phyloP scores from a whole-genome alignment of 2,888 invertebrate species.

The Pseudoips prasinana region DNA sequence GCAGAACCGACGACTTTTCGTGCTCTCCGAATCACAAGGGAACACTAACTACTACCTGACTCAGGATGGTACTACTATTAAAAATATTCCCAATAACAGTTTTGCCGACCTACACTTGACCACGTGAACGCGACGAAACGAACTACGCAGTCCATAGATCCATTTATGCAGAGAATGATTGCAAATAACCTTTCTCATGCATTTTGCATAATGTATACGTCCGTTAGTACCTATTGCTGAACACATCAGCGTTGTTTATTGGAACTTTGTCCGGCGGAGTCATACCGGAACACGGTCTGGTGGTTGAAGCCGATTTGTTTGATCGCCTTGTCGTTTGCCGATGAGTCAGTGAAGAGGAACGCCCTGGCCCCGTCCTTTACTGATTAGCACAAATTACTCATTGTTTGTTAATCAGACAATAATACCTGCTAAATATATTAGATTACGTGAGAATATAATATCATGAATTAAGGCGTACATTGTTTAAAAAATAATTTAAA shows the following conservation, averaged over 20 bases:
- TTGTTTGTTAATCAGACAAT: slow-evolving; percentile 58
- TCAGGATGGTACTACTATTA: too few relatives aligned
- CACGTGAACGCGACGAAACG: too few relatives aligned
- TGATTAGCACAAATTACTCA: slow-evolving; percentile 73
- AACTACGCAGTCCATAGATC: too few relatives aligned
- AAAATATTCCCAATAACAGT: too few relatives aligned
- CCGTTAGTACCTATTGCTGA: slow-evolving; percentile 27
- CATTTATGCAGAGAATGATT: too few relatives aligned
- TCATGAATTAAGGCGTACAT: too few relatives aligned
- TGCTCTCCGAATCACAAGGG: too few relatives aligned
- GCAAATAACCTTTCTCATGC: slow-evolving; percentile 42
- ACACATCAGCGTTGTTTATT: slow-evolving; percentile 27
- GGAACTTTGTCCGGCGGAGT: slow-evolving; percentile 30
- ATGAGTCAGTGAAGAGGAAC: slow-evolving; percentile 68
- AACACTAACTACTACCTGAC: too few relatives aligned
- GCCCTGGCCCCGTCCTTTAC: slow-evolving; percentile 62
- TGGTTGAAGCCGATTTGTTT: slow-evolving; percentile 43
- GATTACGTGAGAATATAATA: slow-evolving; percentile 41
- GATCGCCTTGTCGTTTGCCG: slow-evolving; percentile 30
- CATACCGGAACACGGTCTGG: slow-evolving; percentile 51
- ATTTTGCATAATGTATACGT: slow-evolving; percentile 34
- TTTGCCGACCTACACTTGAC: too few relatives aligned
- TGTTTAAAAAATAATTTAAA: too few relatives aligned
- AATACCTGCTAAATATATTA: slow-evolving; percentile 43
- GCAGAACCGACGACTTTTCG: too few relatives aligned